These are phyloP conservation scores for Orchesella flavescens DNA, from an alignment of 2,888 invertebrate genomes.

Conservation along the genomic window DNA sequence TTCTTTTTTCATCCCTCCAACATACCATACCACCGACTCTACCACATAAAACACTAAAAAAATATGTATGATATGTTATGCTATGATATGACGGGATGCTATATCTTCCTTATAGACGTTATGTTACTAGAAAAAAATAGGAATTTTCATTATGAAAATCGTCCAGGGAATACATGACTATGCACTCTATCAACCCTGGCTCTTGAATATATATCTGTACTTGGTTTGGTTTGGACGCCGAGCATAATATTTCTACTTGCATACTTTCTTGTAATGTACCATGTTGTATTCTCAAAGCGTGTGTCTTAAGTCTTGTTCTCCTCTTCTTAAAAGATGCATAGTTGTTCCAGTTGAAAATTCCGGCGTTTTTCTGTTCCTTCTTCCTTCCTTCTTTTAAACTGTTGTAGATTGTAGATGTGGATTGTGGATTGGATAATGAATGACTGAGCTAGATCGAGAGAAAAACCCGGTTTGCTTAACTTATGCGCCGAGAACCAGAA, in stretches of 20 bases:
- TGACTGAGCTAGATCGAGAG: too few relatives aligned
- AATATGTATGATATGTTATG: too few relatives aligned
- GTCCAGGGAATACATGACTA: slow-evolving; percentile 54
- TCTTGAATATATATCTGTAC: not conserved
- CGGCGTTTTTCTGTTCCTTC: not conserved
- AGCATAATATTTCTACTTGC: not conserved
- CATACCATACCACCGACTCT: not conserved
- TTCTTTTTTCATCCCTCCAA: not conserved
- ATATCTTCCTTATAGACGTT: not conserved
- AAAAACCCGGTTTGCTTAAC: too few relatives aligned
- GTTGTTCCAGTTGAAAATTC: not conserved
- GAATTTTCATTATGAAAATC: slow-evolving; percentile 47
- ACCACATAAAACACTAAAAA: not conserved
- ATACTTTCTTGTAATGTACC: not conserved
- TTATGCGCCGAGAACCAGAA: too few relatives aligned
- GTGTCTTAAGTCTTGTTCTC: not conserved
- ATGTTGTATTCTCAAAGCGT: not conserved
- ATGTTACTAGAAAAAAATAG: not conserved
- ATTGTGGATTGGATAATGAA: too few relatives aligned
- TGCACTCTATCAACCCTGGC: slow-evolving; percentile 21
- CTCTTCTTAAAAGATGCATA: not conserved
- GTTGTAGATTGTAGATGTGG: too few relatives aligned
- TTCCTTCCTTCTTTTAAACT: not conserved
- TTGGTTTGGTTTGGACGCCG: too few relatives aligned
- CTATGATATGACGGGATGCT: too few relatives aligned